phyloP scores from a whole-genome alignment of 2,797 vertebrate genomes.

The Tapera naevia region DNA sequence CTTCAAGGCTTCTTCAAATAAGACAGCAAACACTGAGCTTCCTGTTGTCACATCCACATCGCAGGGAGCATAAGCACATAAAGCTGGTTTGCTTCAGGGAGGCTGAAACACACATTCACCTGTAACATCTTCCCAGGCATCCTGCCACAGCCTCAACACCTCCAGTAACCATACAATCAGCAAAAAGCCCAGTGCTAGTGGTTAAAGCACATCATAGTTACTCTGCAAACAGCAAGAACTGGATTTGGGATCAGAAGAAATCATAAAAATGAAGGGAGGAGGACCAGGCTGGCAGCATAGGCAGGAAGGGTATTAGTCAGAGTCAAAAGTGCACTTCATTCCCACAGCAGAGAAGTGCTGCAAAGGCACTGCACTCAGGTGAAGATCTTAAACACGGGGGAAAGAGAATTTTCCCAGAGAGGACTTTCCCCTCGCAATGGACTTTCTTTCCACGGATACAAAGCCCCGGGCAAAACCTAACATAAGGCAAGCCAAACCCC shows the following conservation, averaged over 20 bases:
- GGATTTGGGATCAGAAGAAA: not conserved
- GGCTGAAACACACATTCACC: not conserved
- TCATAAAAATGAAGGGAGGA: not conserved
- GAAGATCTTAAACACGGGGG: not conserved
- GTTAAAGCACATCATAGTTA: not conserved
- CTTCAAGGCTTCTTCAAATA: not conserved
- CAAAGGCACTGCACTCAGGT: not conserved
- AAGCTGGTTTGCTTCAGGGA: not conserved
- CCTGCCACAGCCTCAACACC: not conserved
- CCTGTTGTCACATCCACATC: not conserved
- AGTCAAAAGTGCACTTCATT: conserved; percentile 8
- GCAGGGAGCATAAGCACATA: not conserved
- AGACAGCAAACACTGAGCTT: not conserved
- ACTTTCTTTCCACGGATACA: accelerated
- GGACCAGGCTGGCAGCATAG: not conserved
- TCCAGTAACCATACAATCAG: not conserved
- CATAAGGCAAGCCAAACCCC: not conserved
- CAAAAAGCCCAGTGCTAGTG: too few species aligned
- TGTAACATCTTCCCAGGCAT: not conserved
- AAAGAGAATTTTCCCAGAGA: not conserved
- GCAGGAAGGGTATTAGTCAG: not conserved
- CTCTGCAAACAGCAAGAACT: not conserved
- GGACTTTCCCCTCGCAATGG: not conserved
- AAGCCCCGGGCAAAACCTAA: not conserved
- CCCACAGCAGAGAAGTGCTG: not conserved